Base-by-base conservation (phyloP, 1,140 invertebrate genomes). In the Prorops nasuta region DNA sequence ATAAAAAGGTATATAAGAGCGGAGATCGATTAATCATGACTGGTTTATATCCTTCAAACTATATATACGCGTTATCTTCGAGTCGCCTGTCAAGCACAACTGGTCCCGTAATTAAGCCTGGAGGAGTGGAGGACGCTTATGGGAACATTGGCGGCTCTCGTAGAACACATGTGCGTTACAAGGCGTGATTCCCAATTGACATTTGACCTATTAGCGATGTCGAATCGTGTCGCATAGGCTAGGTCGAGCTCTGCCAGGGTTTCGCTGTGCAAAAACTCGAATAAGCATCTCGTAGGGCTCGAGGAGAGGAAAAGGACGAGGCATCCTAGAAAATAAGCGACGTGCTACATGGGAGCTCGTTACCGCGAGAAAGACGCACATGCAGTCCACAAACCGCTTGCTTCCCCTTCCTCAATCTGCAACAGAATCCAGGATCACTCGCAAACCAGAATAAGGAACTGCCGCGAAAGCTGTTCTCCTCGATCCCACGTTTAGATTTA, bases 291-390 rank as follows among this genome's bases (percentile, higher is more conserved):
- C 32, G 17, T 24, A 37, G 42, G 37, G 35, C 41, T 22, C 52
- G 36, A 39, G 24, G 31, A 18, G 16, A 38, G 49, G 42, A 52
- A 59, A 67, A 54, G 58, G 58, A 64, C 59, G 59, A 61, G 51
- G 51, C 60, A 53, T 57, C 51, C 60, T 66, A 63, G 69, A 68
- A 66, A 71, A 68, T 69, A 66, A 69, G 58, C 60, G 69, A 66
- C 67, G 63, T 64, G 62, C 44, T 71, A 73, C 72, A 71, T 64
- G 71, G 64, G 63, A 71, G 67, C 72, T 74, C 71, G 72, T 74
- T 74, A 74, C 66, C 59, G 56, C 56, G 54, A 55, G 59, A 64
- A 58, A 59, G 57, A 63, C 54, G 58, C 52, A 59, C n/a, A n/a
- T n/a, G n/a, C n/a, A n/a, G n/a, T n/a, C n/a, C n/a, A n/a, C n/a